Evolutionary conservation across 2,113 vertebrate species (phyloP).

Genomic region (Plecturocebus donacophilus): DNA sequence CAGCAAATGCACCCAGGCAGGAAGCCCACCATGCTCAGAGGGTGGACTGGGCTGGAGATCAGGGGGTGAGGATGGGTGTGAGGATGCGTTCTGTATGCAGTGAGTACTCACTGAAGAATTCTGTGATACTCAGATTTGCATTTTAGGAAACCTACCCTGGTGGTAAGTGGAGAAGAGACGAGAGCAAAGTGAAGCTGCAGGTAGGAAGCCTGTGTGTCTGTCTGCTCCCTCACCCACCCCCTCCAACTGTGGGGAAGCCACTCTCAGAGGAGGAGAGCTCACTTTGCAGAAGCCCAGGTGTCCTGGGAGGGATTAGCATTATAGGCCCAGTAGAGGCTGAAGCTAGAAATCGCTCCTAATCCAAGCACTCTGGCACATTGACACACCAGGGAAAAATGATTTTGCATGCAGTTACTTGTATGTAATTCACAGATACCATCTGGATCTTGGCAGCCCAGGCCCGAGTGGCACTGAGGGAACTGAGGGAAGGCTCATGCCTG

Average conservation of each 20-base stretch:
- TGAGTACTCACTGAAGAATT: not conserved
- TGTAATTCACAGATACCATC: not conserved
- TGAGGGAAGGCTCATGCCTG: no score
- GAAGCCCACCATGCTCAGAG: not conserved
- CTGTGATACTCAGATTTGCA: not conserved
- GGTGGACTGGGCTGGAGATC: not conserved
- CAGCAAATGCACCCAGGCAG: not conserved
- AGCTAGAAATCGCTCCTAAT: not conserved
- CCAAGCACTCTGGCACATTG: not conserved
- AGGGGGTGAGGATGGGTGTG: rapidly evolving
- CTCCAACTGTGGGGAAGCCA: not conserved
- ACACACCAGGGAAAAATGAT: not conserved
- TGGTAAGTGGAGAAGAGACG: not conserved
- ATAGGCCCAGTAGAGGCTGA: no score
- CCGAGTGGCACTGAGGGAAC: not conserved
- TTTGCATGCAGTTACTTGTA: not conserved
- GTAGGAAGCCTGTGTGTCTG: not conserved
- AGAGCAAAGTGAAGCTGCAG: no score
- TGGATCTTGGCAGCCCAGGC: not conserved
- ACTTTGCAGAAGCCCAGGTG: not conserved
- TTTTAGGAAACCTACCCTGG: not conserved
- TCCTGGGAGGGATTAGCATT: not conserved
- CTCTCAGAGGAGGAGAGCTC: not conserved
- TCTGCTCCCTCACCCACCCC: no score
- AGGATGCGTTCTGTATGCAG: not conserved